Percentiles rank a stretch among this genome's conserved stretches.
phyloP scores from a whole-genome alignment of 2,113 vertebrate species.

The Tetrax tetrax region DNA sequence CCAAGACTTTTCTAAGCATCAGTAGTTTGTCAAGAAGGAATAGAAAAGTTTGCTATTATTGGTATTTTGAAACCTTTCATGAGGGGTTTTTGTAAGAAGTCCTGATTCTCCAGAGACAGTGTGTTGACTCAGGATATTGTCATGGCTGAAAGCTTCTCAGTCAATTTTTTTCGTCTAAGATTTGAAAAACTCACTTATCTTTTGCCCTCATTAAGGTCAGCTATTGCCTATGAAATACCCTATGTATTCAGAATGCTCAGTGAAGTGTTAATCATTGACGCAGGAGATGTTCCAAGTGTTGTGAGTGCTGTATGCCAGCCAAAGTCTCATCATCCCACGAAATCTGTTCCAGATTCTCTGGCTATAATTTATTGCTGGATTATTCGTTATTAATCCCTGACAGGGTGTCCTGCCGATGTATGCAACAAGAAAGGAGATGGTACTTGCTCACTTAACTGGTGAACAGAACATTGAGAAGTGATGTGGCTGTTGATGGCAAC shows the following conservation, averaged over 20 bases:
- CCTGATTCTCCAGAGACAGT: neutral
- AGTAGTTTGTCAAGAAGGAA: neutral
- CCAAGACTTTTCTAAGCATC: neutral
- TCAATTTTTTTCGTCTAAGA: neutral
- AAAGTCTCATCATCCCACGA: constrained; percentile 39
- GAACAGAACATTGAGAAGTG: neutral
- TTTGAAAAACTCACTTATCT: constrained; percentile 30
- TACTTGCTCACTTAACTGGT: neutral
- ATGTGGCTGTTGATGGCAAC: neutral
- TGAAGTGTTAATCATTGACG: constrained; percentile 49
- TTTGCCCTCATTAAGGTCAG: constrained; percentile 29
- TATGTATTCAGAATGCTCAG: constrained; percentile 41
- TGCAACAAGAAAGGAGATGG: neutral
- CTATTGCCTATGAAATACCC: constrained; percentile 16
- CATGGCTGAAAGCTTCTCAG: neutral
- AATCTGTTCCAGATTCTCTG: constrained; percentile 34
- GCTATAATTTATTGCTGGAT: constrained; percentile 3
- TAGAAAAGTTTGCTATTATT: neutral
- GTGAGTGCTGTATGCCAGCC: constrained; percentile 4
- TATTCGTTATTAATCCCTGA: constrained; percentile 29
- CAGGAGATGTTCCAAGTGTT: constrained; percentile 41
- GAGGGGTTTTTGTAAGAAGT: neutral
- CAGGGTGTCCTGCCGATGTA: neutral
- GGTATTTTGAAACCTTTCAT: neutral
- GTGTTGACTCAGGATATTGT: neutral